Percentiles rank a stretch among this genome's conserved stretches.
These are phyloP conservation scores for Watsonalla binaria DNA, from an alignment of 2,888 invertebrate genomes.

Conservation along the genomic window DNA sequence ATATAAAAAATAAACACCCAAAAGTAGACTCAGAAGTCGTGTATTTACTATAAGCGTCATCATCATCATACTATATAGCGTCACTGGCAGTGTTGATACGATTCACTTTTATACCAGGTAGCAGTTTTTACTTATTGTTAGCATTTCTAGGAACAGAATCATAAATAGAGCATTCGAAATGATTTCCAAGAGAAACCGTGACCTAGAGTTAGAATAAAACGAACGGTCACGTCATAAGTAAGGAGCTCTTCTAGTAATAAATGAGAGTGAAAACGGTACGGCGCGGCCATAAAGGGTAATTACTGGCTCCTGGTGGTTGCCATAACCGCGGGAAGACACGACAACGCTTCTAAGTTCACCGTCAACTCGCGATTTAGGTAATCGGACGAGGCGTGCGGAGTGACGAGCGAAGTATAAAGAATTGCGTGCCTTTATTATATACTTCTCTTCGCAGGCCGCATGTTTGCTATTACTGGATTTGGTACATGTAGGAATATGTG, in stretches of 20 bases:
- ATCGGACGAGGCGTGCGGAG: slow-evolving; percentile 18
- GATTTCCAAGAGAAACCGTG: no score
- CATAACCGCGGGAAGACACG: slow-evolving; percentile 12
- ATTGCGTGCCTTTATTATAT: neutral
- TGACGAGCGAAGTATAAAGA: neutral
- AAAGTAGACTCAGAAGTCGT: no score
- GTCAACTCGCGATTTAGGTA: slow-evolving; percentile 20
- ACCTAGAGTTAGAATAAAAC: neutral
- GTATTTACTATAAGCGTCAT: no score
- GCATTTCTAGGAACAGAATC: no score
- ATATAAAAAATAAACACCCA: no score
- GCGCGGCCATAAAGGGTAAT: slow-evolving; percentile 33
- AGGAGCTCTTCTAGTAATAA: neutral
- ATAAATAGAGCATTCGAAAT: no score
- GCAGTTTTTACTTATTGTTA: no score
- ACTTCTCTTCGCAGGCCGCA: neutral
- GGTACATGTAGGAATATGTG: no score
- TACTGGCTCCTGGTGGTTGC: slow-evolving; percentile 20
- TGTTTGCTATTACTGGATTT: no score
- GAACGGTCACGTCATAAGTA: neutral
- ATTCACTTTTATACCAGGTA: no score
- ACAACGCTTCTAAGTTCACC: slow-evolving; percentile 28
- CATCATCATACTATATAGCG: no score
- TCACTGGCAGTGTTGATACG: no score
- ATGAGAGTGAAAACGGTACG: slow-evolving; percentile 3